Percentiles rank a stretch among this genome's conserved stretches.
Evolutionary conservation across 2,888 invertebrate genomes (phyloP).

Genomic region (Drosophila demipolita): DNA sequence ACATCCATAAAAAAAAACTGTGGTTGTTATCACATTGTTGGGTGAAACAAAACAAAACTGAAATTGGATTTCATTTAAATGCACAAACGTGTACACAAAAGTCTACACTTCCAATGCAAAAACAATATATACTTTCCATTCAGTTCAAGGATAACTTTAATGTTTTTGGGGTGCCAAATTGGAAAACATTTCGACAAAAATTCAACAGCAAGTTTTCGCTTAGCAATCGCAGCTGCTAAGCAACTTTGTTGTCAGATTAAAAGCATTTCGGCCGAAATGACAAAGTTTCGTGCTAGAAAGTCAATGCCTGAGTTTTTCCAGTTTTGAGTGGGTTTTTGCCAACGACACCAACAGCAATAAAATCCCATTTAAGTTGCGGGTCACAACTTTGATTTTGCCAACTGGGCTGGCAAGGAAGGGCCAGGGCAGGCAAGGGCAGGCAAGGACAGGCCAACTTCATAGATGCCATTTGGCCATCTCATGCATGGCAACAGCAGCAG

Average conservation of each 20-base stretch:
- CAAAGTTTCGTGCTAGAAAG: constrained; percentile 57
- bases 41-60: constrained; percentile 30
- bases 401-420: constrained; percentile 52
- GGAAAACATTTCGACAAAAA: constrained; percentile 51
- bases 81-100: constrained; percentile 9
- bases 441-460: neutral
- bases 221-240: constrained; percentile 35
- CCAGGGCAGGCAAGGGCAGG: constrained; percentile 31
- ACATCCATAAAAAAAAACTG: constrained; percentile 3
- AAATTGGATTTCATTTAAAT: constrained; percentile 61
- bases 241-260: constrained; percentile 74
- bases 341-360: constrained; percentile 59
- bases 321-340: constrained; percentile 16
- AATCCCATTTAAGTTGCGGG: constrained; percentile 65
- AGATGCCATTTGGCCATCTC: constrained; percentile 4
- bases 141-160: constrained; percentile 69
- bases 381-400: constrained; percentile 74
- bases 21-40: constrained; percentile 35
- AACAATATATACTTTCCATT: constrained; percentile 23
- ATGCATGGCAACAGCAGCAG: constrained; percentile 5
- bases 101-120: neutral
- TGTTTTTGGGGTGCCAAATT: constrained; percentile 33
- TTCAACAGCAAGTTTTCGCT: constrained; percentile 33
- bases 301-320: constrained; percentile 11
- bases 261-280: constrained; percentile 63